These are phyloP conservation scores for Microcebus jonahi DNA, from an alignment of 2,113 vertebrate species.

Conservation along the genomic window DNA sequence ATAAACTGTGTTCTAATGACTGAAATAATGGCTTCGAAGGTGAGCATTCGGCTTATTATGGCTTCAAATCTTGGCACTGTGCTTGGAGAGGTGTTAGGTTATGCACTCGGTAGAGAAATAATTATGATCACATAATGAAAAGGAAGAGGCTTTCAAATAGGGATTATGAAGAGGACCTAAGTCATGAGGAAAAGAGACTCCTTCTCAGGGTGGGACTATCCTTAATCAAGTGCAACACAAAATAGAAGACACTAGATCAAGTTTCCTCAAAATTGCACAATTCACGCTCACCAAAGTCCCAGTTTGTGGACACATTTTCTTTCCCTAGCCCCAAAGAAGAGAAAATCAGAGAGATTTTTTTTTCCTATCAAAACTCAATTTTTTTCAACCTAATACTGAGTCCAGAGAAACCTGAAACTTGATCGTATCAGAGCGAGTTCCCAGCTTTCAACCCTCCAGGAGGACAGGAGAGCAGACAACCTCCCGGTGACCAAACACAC, in stretches of 20 bases:
- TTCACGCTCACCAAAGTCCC: conserved; percentile 56
- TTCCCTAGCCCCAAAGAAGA: conserved; percentile 18
- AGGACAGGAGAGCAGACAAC: not conserved
- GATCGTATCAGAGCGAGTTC: not conserved
- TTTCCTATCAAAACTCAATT: not conserved
- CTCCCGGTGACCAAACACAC: not conserved
- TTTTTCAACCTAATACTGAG: not conserved
- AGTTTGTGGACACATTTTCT: not conserved
- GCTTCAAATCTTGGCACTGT: conserved; percentile 82
- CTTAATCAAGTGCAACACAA: conserved; percentile 78
- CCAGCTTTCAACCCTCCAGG: not conserved
- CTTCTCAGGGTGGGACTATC: conserved; percentile 80
- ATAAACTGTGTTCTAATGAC: conserved; percentile 86
- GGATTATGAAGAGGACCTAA: conserved; percentile 78
- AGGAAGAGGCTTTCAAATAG: conserved; percentile 75
- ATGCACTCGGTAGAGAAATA: conserved; percentile 79
- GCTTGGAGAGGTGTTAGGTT: conserved; percentile 82
- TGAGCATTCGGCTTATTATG: conserved; percentile 83
- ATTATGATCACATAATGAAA: conserved; percentile 78
- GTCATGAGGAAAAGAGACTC: conserved; percentile 67
- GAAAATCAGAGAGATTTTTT: not conserved
- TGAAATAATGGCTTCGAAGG: conserved; percentile 85
- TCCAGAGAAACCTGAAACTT: conserved; percentile 7
- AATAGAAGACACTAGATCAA: conserved; percentile 55
- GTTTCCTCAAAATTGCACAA: conserved; percentile 57